Percentiles rank a stretch among this genome's conserved stretches.
Conservation (phyloP, 2,888 invertebrate species). For the Bellardia pandia region DNA sequence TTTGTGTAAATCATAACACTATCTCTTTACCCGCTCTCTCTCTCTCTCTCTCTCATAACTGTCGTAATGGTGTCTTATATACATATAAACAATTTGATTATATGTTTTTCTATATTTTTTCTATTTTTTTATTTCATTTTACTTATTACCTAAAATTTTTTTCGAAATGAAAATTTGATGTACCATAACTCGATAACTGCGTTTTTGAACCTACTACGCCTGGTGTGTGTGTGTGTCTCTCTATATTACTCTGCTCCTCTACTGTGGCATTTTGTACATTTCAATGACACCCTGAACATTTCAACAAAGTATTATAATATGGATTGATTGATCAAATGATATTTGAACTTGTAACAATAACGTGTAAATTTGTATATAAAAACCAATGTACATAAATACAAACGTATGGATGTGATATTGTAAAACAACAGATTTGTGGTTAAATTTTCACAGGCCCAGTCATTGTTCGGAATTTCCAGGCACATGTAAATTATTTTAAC, state of each 20-base stretch:
- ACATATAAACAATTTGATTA: conserved; percentile 17
- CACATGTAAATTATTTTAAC: conserved; percentile 64
- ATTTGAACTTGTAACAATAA: not conserved
- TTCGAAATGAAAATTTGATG: conserved; percentile 30
- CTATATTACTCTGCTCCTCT: conserved; percentile 12
- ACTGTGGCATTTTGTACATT: conserved; percentile 52
- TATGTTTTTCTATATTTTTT: conserved; percentile 53
- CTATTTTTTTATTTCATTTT: conserved; percentile 55
- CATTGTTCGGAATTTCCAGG: conserved; percentile 69
- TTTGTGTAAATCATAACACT: conserved; percentile 50
- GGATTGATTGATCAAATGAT: conserved; percentile 3
- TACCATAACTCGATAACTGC: conserved; percentile 43
- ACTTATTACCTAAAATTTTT: not conserved
- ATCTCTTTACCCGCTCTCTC: conserved; percentile 24
- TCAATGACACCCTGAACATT: conserved; percentile 20
- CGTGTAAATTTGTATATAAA: not conserved
- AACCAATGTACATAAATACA: conserved; percentile 34
- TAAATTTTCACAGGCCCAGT: conserved; percentile 69
- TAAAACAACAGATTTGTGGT: conserved; percentile 61
- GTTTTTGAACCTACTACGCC: conserved; percentile 37
- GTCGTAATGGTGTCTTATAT: conserved; percentile 68
- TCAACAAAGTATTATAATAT: conserved; percentile 2
- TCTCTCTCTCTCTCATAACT: conserved; percentile 56
- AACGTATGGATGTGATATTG: conserved; percentile 14
- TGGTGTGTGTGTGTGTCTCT: conserved; percentile 16